Percentiles rank a stretch among this genome's conserved stretches.
phyloP scores from a whole-genome alignment of 2,888 invertebrate genomes.

The Calameuta idolon region DNA sequence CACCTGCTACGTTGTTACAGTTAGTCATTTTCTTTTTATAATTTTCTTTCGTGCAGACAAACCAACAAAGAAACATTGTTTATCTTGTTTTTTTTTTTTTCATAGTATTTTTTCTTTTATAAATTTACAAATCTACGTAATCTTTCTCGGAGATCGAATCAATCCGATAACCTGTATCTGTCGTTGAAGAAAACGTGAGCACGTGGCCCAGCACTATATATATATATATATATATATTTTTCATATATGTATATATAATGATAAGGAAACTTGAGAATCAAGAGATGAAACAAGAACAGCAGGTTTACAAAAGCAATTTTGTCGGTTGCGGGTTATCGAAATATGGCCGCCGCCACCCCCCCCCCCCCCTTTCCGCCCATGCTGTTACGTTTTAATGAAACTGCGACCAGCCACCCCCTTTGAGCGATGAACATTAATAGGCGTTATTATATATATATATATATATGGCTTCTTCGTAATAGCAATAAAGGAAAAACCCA shows the following conservation, averaged over 20 bases:
- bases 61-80: background rate
- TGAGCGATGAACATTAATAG: constrained; percentile 37
- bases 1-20: background rate
- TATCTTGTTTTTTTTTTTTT: background rate
- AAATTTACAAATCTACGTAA: background rate
- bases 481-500: constrained; percentile 3
- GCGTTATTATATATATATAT: background rate
- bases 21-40: background rate
- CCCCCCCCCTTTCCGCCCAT: too few relatives aligned
- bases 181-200: too few relatives aligned
- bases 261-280: background rate
- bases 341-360: background rate
- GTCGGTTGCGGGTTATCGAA: background rate
- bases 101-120: background rate
- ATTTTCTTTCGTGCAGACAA: background rate
- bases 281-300: background rate
- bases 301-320: background rate
- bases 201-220: too few relatives aligned
- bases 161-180: background rate
- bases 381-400: constrained; percentile 3
- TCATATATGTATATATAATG: background rate
- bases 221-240: too few relatives aligned
- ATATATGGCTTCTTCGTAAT: background rate
- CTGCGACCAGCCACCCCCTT: background rate
- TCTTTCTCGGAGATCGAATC: background rate